Percentiles rank a stretch among this genome's conserved stretches.
Conservation (phyloP, 1,140 invertebrate species). For the Dreissena polymorpha region DNA sequence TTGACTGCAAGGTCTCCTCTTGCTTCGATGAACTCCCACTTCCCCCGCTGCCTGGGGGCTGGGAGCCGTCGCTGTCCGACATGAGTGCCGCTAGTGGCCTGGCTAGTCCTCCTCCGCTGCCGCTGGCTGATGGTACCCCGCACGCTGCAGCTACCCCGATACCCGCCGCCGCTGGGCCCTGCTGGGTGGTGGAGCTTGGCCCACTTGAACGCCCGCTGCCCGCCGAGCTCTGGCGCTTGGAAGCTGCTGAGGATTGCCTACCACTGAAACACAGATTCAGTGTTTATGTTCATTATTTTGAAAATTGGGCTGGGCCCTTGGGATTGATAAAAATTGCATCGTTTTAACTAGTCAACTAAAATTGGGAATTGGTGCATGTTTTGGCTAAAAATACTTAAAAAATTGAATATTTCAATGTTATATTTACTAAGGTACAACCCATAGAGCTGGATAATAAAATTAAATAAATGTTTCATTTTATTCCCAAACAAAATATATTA, state of each 20-base stretch:
- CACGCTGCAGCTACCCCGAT: slow-evolving; percentile 55
- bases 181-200: slow-evolving; percentile 1
- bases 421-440: too few relatives aligned
- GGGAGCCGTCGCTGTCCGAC: slow-evolving; percentile 49
- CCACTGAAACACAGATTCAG: slow-evolving; percentile 75
- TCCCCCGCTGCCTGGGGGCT: slow-evolving; percentile 23
- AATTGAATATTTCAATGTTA: too few relatives aligned
- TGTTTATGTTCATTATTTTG: background rate
- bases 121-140: slow-evolving; percentile 13
- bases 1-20: slow-evolving; percentile 36
- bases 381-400: too few relatives aligned
- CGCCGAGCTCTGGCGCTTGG: slow-evolving; percentile 77
- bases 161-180: slow-evolving; percentile 28
- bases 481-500: too few relatives aligned
- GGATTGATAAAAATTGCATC: background rate
- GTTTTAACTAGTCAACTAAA: background rate
- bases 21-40: slow-evolving; percentile 33
- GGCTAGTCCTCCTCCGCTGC: slow-evolving; percentile 48
- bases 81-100: slow-evolving; percentile 43
- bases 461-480: too few relatives aligned
- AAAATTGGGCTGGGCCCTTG: background rate
- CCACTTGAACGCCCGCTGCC: slow-evolving; percentile 36
- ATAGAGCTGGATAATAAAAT: too few relatives aligned
- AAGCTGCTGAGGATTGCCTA: slow-evolving; percentile 83
- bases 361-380: background rate